Conservation (phyloP, 1,140 invertebrate genomes). For the Caenorhabditis remanei region DNA sequence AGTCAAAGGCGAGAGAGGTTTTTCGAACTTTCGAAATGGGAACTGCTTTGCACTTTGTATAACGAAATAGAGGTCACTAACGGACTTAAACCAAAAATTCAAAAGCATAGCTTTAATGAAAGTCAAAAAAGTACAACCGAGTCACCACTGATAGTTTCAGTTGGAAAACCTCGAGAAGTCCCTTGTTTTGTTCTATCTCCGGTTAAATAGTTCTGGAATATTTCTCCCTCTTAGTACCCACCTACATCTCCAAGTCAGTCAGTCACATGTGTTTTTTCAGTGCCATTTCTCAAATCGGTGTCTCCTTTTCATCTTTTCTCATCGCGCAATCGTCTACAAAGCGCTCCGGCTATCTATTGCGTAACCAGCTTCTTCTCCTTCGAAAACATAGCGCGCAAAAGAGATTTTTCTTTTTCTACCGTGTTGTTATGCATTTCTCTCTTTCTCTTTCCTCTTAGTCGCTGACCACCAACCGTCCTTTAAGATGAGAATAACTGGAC, state of each 20-base stretch:
- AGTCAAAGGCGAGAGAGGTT: too few relatives aligned
- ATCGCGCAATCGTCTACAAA: constrained; percentile 43
- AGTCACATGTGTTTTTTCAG: neutral
- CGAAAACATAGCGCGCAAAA: constrained; percentile 27
- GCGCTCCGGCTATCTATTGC: constrained; percentile 47
- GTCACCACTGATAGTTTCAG: too few relatives aligned
- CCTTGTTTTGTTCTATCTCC: too few relatives aligned
- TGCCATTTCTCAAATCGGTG: constrained; percentile 33
- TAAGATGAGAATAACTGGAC: constrained; percentile 55
- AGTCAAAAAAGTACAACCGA: too few relatives aligned
- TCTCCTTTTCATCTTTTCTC: constrained; percentile 1
- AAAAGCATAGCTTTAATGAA: too few relatives aligned
- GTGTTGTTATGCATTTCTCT: constrained; percentile 36
- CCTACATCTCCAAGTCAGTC: neutral
- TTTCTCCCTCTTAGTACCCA: too few relatives aligned
- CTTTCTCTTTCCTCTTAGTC: constrained; percentile 2
- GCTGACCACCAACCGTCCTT: constrained; percentile 45
- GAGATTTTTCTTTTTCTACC: constrained; percentile 47
- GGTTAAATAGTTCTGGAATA: too few relatives aligned
- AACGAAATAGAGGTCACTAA: too few relatives aligned
- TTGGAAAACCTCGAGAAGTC: too few relatives aligned
- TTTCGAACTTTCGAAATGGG: too few relatives aligned
- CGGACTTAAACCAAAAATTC: too few relatives aligned
- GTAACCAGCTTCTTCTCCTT: constrained; percentile 42
- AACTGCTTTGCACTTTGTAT: too few relatives aligned